These are phyloP conservation scores for Stramonita haemastoma DNA, from an alignment of 2,888 invertebrate species.

Conservation along the genomic window DNA sequence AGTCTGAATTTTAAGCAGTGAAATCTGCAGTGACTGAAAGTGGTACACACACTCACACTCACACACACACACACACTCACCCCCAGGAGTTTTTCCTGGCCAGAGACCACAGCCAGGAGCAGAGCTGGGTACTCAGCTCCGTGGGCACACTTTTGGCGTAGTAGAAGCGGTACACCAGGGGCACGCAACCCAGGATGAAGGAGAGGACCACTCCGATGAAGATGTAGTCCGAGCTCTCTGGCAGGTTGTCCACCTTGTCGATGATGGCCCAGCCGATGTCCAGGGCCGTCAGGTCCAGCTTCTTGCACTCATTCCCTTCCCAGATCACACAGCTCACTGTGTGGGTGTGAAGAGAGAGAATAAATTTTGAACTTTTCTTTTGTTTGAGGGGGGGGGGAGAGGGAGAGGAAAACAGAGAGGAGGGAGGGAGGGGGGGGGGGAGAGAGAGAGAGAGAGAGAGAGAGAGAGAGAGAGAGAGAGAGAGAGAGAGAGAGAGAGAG, in stretches of 20 bases:
- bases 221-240: slow-evolving; percentile 88
- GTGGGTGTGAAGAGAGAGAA: not conserved
- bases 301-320: slow-evolving; percentile 92
- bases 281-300: slow-evolving; percentile 93
- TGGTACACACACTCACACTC: too few species aligned
- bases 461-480: too few species aligned
- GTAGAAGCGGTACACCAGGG: slow-evolving; percentile 70
- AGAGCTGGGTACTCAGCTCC: slow-evolving; percentile 46
- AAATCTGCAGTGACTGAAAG: too few species aligned
- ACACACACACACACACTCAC: too few species aligned
- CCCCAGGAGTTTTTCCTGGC: slow-evolving; percentile 60
- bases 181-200: slow-evolving; percentile 66
- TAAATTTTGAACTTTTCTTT: too few species aligned
- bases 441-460: too few species aligned
- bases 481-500: not conserved
- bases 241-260: slow-evolving; percentile 90
- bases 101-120: slow-evolving; percentile 46
- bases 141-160: slow-evolving; percentile 62
- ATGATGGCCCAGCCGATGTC: slow-evolving; percentile 97
- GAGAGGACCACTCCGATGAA: slow-evolving; percentile 80
- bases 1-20: too few species aligned
- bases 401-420: too few species aligned
- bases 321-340: slow-evolving; percentile 96
- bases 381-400: too few species aligned
- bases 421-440: too few species aligned